Conservation (phyloP, 1,140 invertebrate species). For the Batillaria attramentaria region DNA sequence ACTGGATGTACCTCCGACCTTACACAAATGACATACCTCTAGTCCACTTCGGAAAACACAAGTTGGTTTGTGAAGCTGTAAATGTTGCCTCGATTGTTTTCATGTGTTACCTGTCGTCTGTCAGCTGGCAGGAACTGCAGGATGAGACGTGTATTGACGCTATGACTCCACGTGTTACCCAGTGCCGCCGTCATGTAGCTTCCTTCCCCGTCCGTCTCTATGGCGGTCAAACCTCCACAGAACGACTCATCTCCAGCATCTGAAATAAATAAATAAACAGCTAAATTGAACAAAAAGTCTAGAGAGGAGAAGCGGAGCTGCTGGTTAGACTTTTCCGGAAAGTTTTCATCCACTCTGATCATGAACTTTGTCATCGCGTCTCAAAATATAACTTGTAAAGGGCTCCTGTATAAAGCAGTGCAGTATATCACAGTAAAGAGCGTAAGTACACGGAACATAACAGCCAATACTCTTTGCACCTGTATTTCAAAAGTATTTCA, state of each 20-base stretch:
- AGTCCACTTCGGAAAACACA: no score
- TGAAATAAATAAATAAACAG: neutral
- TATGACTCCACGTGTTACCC: slow-evolving; percentile 66
- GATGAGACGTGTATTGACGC: slow-evolving; percentile 64
- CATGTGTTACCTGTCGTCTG: slow-evolving; percentile 48
- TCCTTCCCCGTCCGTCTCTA: slow-evolving; percentile 31
- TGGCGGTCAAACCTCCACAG: neutral
- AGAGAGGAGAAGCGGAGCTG: neutral
- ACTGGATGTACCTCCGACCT: no score
- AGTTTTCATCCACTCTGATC: neutral
- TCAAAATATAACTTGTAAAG: no score
- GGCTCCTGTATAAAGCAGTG: no score
- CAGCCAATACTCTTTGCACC: no score
- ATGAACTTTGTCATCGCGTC: no score
- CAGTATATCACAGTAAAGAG: no score
- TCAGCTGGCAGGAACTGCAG: slow-evolving; percentile 52
- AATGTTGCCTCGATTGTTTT: neutral
- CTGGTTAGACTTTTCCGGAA: neutral
- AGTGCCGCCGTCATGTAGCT: slow-evolving; percentile 59
- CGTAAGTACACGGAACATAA: no score
- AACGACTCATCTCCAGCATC: neutral
- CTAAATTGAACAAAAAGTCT: neutral
- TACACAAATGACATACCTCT: no score
- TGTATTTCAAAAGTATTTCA: neutral
- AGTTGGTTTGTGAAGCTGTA: neutral